Percentiles rank a stretch among this genome's conserved stretches.
phyloP scores from a whole-genome alignment of 2,888 invertebrate species.

The Augochlorella aurata region DNA sequence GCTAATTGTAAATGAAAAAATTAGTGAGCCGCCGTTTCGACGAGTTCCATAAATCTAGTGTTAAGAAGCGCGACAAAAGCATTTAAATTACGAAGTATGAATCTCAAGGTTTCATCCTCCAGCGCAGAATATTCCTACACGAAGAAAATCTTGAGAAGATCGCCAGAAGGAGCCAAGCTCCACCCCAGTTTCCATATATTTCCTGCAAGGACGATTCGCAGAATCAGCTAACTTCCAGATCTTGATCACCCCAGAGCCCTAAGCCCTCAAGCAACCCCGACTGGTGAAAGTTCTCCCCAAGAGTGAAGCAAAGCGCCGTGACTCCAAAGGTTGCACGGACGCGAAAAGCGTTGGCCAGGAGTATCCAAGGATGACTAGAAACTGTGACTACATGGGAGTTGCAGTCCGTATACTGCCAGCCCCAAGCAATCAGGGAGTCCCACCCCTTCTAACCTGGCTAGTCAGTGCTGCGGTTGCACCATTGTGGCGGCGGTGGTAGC shows the following conservation, averaged over 20 bases:
- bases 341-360: not conserved
- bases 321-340: not conserved
- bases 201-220: too few species aligned
- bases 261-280: not conserved
- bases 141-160: too few species aligned
- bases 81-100: too few species aligned
- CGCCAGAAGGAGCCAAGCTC: too few species aligned
- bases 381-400: not conserved
- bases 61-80: too few species aligned
- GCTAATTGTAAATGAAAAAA: too few species aligned
- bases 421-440: not conserved
- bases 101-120: too few species aligned
- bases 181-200: too few species aligned
- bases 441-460: not conserved
- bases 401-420: not conserved
- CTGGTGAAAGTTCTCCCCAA: not conserved
- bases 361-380: not conserved
- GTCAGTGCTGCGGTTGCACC: slow-evolving; percentile 4
- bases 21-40: too few species aligned
- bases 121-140: too few species aligned
- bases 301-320: not conserved
- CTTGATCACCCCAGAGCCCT: not conserved
- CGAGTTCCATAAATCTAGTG: too few species aligned
- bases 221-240: not conserved
- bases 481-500: not conserved